A percentile compares a stretch with the other conserved stretches of the same genome.
phyloP scores from a whole-genome alignment of 1,140 invertebrate genomes.

The Frieseomelitta varia region DNA sequence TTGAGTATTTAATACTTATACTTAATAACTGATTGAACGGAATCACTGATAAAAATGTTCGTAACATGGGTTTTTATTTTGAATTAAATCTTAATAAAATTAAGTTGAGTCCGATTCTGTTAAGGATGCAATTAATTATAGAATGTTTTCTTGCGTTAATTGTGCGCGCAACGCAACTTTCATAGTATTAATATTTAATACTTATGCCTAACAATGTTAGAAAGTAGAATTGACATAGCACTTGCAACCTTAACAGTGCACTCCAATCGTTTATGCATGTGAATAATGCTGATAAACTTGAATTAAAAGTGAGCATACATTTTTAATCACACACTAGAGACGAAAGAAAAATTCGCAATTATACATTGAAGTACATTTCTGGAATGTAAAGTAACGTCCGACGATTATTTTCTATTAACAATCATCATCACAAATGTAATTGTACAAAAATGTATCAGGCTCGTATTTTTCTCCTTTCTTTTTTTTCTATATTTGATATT shows the following conservation, averaged over 20 bases:
- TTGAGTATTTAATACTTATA: neutral
- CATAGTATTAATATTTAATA: neutral
- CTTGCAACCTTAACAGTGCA: slow-evolving; percentile 30
- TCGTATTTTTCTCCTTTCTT: neutral
- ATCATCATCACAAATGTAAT: slow-evolving; percentile 1
- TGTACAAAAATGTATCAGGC: slow-evolving; percentile 27
- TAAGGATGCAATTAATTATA: slow-evolving; percentile 28
- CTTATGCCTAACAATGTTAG: neutral
- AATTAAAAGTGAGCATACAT: slow-evolving; percentile 3
- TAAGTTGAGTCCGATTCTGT: neutral
- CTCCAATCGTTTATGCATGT: neutral
- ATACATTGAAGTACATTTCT: slow-evolving; percentile 17
- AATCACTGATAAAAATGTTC: neutral
- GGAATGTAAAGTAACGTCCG: slow-evolving; percentile 33
- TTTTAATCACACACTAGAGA: neutral
- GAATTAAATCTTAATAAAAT: neutral
- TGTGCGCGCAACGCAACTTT: slow-evolving; percentile 8
- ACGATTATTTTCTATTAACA: slow-evolving; percentile 8
- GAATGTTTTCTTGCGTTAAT: neutral
- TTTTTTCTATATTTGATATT: neutral
- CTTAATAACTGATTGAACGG: neutral
- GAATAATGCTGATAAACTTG: neutral
- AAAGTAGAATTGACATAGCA: slow-evolving; percentile 39
- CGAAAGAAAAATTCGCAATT: slow-evolving; percentile 1
- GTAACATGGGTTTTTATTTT: neutral